Evolutionary conservation across 1,140 invertebrate genomes (phyloP), one percentile per base, ranked within the genome.

Genomic region (Cydia pomonella): DNA sequence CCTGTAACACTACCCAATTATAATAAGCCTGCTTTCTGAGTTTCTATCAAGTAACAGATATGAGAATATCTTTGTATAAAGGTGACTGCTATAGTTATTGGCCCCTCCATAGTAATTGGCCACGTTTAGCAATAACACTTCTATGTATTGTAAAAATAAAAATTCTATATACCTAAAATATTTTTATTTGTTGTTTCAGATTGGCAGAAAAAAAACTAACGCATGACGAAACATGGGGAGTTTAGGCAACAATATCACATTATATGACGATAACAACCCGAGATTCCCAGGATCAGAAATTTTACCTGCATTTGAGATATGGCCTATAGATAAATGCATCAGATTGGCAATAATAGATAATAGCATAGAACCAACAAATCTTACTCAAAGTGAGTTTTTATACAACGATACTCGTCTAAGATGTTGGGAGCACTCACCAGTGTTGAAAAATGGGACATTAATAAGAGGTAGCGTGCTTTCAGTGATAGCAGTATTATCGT

Each of bases 401-500:
- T 85, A 84, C 73, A 95, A 94, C 73, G 82, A 87, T 0, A 93
- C 92, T 3, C 64, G 80, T 29, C 59, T 92, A 23, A 80, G 78
- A 44, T 95, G 94, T 77, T 83, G 94, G 75, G 93, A 94, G 69
- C 96, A 96, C 80, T 95, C 96, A 0, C 96, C 96, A 0, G 87
- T 90, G 41, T 79, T 96, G 6, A 95, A 95, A 0, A 92, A 86
- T 21, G 92, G 89, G 2, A 94, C 94, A 0, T 84, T 95, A 72
- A 92, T 95, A 5, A 95, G 95, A 79, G 95, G 94, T 0, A 94
- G 95, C 76, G 93, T 97, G 0, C 85, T 97, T 7, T 90, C 93
- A 0, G 89, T 95, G 1, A 95, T 97, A 93, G 96, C 96, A 0
- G 75, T 95, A 0, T 83, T 97, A 66, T 97, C 96, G 0, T 91